Evolutionary conservation across 35 echinoderm and acorn worm genomes (phyloP), one percentile per base, ranked within the genome.

Genomic region (Patiria miniata): DNA sequence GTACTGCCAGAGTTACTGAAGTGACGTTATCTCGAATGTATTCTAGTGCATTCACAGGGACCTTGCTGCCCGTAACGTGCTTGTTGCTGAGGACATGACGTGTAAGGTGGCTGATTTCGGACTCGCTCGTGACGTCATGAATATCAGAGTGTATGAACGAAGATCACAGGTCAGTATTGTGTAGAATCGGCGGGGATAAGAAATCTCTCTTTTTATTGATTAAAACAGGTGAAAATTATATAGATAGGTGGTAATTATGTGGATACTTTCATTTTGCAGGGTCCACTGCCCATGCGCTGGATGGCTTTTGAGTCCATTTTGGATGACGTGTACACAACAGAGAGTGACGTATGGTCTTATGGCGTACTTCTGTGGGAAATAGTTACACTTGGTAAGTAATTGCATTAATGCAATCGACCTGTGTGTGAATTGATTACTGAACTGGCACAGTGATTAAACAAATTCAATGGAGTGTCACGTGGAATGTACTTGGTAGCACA

Each of bases 241-340:
- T n/a, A n/a, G n/a, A n/a, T n/a, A n/a, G n/a, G n/a, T n/a, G n/a
- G n/a, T n/a, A n/a, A n/a, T n/a, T n/a, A n/a, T n/a, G n/a, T n/a
- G n/a, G n/a, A n/a, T n/a, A n/a, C n/a, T n/a, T n/a, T n/a, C n/a
- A n/a, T n/a, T 65, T 47, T 42, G 52, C 44, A 96, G 90, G 94
- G 90, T 81, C 37, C 89, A 21, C 61, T 96, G 22, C 90, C 89
- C 73, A 86, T 92, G 0, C 83, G 88, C 19, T 97, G 95, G 95
- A 93, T 97, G 95, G 91, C 95, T 8, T 83, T 90, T 32, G 95
- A 97, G 60, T 93, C 88, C 53, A 39, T 97, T 7, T 83, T 86
- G 56, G 80, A 91, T 88, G 90, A 86, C 56, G 78, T 93, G 7
- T 88, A 90, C 32, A 90, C 95, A 50, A 36, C 82, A 0, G 50